Base-by-base conservation (phyloP, 2,797 vertebrate species). In the Sebastes hubbsi region DNA sequence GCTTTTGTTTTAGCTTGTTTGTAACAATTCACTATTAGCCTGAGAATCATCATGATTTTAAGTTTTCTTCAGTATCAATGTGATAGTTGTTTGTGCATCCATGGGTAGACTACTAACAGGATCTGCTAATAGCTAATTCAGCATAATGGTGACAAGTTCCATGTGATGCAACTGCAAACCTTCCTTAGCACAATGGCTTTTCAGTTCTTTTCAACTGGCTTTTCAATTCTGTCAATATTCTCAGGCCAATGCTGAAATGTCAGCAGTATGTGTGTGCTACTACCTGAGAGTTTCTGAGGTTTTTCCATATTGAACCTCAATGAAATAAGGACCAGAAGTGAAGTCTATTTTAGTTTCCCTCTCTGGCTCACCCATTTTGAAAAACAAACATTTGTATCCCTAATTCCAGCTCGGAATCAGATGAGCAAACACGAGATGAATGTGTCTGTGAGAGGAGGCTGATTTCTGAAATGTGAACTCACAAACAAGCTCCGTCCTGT, bases 121-220 rank as follows among this genome's bases (percentile, higher is more conserved):
- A 69, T 18, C 59, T 30, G 29, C 29, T 61, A 30, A 16, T 2
- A 32, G 12, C 12, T 22, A 1, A 66, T 52, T 30, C 42, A 4
- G 42, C 27, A 29, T 13, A n/a, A 13, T 30, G 42, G 3, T 18
- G 36, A 20, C 14, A 18, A 16, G 20, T 13, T 30, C 27, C 27
- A 61, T 34, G 30, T 62, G 60, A 34, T 36, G 20, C 30, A 34
- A 13, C 60, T 12, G 29, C 59, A 61, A 34, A 34, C 29, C 29
- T 32, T 61, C 1, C 29, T n/a, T 16, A 18, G 14, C 25, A 10
- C 0, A 0, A 18, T 18, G 42, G 0, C 16, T 46, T 46, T 46
- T 46, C 16, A 46, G 42, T 18, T 36, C 34, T 36, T 36, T 36
- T 36, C 34, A 25, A 22, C 1, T n/a, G 18, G 8, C 16, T 52